Evolutionary conservation across 2,797 vertebrate species (phyloP).

Genomic region (Cyprinella venusta): DNA sequence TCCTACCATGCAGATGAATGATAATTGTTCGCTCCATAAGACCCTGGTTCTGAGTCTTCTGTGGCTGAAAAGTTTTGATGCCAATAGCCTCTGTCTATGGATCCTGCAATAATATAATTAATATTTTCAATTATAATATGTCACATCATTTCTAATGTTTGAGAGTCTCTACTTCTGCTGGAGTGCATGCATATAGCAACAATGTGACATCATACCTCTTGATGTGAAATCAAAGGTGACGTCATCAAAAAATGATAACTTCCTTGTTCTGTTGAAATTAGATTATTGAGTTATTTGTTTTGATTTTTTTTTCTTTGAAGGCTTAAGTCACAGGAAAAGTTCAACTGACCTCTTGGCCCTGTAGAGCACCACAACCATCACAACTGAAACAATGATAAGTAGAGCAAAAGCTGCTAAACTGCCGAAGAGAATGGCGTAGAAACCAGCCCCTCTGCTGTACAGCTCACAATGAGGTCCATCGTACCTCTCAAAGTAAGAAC

Average conservation of each 20-base stretch:
- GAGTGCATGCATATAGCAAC: not conserved
- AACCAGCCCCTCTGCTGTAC: slow-evolving; percentile 65
- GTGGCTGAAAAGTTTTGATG: slow-evolving; percentile 22
- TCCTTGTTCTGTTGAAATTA: slow-evolving; percentile 38
- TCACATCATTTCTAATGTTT: not conserved
- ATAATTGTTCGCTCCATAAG: slow-evolving; percentile 35
- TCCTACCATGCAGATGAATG: slow-evolving; percentile 41
- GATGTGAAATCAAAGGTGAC: slow-evolving; percentile 71
- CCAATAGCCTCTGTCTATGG: not conserved
- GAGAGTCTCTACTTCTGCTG: not conserved
- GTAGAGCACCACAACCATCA: slow-evolving; percentile 53
- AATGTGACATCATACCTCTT: slow-evolving; percentile 54
- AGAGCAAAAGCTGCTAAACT: slow-evolving; percentile 68
- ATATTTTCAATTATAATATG: not conserved
- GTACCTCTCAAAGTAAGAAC: slow-evolving; percentile 64
- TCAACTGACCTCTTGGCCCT: slow-evolving; percentile 61
- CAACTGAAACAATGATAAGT: slow-evolving; percentile 64
- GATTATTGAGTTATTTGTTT: not conserved
- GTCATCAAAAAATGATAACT: slow-evolving; percentile 62
- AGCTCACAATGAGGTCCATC: slow-evolving; percentile 71
- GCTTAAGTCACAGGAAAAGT: not conserved
- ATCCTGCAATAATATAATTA: slow-evolving; percentile 38
- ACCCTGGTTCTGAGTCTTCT: slow-evolving; percentile 24
- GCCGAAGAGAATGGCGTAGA: slow-evolving; percentile 78
- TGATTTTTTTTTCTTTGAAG: not conserved